Evolutionary conservation across 2,113 vertebrate genomes (phyloP), one percentile per base, ranked within the genome.

Genomic region (Donacobius atricapilla): DNA sequence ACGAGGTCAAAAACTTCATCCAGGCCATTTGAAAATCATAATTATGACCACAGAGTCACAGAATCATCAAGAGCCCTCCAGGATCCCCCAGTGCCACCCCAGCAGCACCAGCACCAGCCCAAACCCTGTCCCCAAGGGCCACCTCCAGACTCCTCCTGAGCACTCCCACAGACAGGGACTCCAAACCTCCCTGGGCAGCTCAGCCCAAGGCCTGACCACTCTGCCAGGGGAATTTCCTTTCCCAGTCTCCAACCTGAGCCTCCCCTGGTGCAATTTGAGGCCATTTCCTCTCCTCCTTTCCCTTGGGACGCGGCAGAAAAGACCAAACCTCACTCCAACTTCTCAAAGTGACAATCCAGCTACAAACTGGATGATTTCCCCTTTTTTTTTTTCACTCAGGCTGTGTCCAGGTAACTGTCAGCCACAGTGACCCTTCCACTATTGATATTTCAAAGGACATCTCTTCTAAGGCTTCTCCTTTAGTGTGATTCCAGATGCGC

Each of bases 241-340:
- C 0, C 2, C 0, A 44, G 1, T 45, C 27, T 73, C 77, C 53
- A 16, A 0, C 0, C n/a, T 89, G 39, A 39, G 0, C 28, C 39
- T 20, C 2, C 1, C 39, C 53, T 53, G 53, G 24, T 25, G 45
- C 61, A 3, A 10, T 47, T n/a, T 39, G 1, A 53, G 5, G 45
- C 20, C 28, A 15, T 68, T 75, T 68, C n/a, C 6, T 68, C 37
- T 68, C 23, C 0, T 60, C 39, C n/a, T 40, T 39, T 30, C 33
- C 2, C 39, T 53, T 39, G 7, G 23, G 45, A 53, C 13, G 9
- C 0, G 0, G 7, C 39, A 60, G 51, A 30, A 66, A 35, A 75
- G 3, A 28, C 2, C 14, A 27, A n/a, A 7, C 19, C 44, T 60
- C 69, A 60, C 13, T 51, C 48, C 68, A 35, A 2, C 19, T 73